Evolutionary conservation across 2,113 vertebrate species (phyloP), one percentile per base, ranked within the genome.

Genomic region (Eubucco bourcierii): DNA sequence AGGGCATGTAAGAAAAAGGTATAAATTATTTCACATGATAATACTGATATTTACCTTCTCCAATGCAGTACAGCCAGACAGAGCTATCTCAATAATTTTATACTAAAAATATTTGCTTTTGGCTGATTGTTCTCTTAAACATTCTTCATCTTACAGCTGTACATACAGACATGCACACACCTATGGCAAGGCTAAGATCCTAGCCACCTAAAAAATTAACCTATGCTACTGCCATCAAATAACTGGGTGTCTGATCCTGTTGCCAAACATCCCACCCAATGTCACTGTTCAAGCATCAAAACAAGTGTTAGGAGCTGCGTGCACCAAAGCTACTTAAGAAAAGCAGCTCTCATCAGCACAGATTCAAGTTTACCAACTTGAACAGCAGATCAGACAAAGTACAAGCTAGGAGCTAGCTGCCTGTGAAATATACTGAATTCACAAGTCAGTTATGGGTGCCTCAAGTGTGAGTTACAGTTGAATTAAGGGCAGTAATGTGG

Each of bases 301-400:
- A 6, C 2, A 47, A 33, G 31, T 1, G 24, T 15, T 28, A 50
- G 66, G 17, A 55, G n/a, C 23, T 21, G 16, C 15, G 2, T 1
- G 2, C 15, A n/a, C 15, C 39, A 70, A 12, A 61, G 31, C 15
- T 47, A 18, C 74, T 19, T 7, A 3, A 21, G 34, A 29, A 39
- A 71, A 24, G n/a, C n/a, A n/a, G n/a, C n/a, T n/a, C 27, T 3
- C 59, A 2, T 4, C 47, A 17, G 67, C 39, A 6, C 1, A 27
- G 12, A 6, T 44, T 24, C 14, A 13, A 39, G 24, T 25, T 50
- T 50, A 18, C 19, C 58, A 39, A 4, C 47, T 10, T 25, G 10
- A 50, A 12, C 2, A 23, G 34, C 56, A 0, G 0, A 39, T 5
- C 31, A 60, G 17, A 33, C 0, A 0, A 58, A 68, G 28, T 67